These are phyloP conservation scores for Gasterosteus aculeatus DNA, from an alignment of 2,113 vertebrate genomes.

Conservation along the genomic window DNA sequence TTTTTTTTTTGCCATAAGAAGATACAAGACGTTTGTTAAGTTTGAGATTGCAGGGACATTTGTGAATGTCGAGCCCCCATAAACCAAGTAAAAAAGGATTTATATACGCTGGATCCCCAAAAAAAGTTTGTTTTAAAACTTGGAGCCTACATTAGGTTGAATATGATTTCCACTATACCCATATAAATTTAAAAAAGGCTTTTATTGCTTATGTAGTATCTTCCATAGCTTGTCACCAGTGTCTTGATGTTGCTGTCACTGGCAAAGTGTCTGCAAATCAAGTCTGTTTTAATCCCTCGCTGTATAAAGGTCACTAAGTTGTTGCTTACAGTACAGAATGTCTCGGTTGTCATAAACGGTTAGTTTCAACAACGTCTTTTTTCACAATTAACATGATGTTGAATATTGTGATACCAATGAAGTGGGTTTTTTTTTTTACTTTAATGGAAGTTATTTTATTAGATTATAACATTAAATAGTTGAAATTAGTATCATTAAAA, in stretches of 20 bases:
- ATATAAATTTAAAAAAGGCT: conserved; percentile 52
- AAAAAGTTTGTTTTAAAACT: conserved; percentile 86
- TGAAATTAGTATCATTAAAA: conserved; percentile 46
- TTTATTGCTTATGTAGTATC: conserved; percentile 61
- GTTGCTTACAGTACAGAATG: conserved; percentile 71
- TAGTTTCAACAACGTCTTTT: conserved; percentile 55
- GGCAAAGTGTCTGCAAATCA: conserved; percentile 42
- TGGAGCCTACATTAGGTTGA: conserved; percentile 80
- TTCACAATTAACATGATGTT: conserved; percentile 58
- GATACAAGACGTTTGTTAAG: conserved; percentile 71
- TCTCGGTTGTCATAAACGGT: conserved; percentile 63
- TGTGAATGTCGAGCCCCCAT: conserved; percentile 74
- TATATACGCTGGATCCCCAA: conserved; percentile 72
- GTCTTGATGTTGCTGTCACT: conserved; percentile 54
- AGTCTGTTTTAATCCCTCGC: conserved; percentile 42
- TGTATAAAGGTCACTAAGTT: conserved; percentile 67
- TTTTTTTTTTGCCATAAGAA: conserved; percentile 74
- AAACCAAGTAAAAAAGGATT: conserved; percentile 69
- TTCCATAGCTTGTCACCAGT: conserved; percentile 60
- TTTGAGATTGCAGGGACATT: conserved; percentile 75
- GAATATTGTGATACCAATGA: conserved; percentile 72
- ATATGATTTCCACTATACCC: conserved; percentile 68
- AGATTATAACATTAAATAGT: conserved; percentile 52
- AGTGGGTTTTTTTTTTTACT: conserved; percentile 55
- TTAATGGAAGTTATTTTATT: conserved; percentile 62